Percentiles rank a stretch among this genome's conserved stretches.
phyloP scores from a whole-genome alignment of 1,140 invertebrate species.

The Lasioglossum albipes region DNA sequence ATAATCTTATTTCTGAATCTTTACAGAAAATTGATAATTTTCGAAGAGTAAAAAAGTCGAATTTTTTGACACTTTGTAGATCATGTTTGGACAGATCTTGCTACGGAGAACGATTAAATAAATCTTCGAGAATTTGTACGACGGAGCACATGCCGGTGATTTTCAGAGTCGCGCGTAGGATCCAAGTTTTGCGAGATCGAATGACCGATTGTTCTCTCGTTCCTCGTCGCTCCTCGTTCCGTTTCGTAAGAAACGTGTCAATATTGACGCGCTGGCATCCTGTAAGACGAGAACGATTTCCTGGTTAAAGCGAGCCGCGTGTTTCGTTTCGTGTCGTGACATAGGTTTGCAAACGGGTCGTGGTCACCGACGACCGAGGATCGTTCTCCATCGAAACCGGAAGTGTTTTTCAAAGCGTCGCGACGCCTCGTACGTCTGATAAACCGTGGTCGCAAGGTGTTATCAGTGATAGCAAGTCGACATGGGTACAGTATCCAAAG shows the following conservation, averaged over 20 bases:
- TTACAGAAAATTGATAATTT: too few relatives aligned
- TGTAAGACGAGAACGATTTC: constrained; percentile 71
- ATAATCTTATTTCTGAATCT: too few relatives aligned
- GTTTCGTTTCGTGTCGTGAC: constrained; percentile 32
- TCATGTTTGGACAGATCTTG: too few relatives aligned
- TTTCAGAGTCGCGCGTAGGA: neutral
- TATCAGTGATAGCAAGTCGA: constrained; percentile 32
- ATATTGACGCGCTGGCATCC: constrained; percentile 71
- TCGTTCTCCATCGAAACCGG: neutral
- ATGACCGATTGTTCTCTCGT: neutral
- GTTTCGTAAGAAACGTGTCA: constrained; percentile 72
- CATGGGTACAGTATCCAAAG: constrained; percentile 11
- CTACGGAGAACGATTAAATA: too few relatives aligned
- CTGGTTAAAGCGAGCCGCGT: constrained; percentile 57
- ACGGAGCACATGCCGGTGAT: too few relatives aligned
- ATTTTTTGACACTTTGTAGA: too few relatives aligned
- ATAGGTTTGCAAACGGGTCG: constrained; percentile 33
- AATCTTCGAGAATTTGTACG: too few relatives aligned
- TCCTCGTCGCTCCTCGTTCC: neutral
- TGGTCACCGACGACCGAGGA: neutral
- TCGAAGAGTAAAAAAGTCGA: too few relatives aligned
- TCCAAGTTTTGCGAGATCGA: constrained; percentile 1
- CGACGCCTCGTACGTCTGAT: too few relatives aligned
- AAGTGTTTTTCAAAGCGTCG: neutral
- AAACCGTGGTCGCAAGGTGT: neutral